Conservation (phyloP, 2,797 vertebrate species). For the Simalia tracyae region DNA sequence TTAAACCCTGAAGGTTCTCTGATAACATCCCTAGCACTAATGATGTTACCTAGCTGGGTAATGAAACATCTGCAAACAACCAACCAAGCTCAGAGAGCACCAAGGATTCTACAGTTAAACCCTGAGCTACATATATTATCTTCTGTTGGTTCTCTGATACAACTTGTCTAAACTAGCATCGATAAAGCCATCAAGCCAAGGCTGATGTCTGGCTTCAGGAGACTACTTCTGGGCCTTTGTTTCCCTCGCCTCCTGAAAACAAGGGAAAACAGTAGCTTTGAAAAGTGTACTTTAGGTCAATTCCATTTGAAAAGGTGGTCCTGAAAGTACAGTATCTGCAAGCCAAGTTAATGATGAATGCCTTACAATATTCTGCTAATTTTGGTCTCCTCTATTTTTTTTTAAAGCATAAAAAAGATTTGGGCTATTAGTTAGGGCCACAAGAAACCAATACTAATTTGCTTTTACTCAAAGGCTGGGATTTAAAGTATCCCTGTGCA, state of each 20-base stretch:
- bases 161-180: neutral
- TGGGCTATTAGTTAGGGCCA: too few relatives aligned
- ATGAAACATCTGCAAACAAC: neutral
- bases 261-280: neutral
- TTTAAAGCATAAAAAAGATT: too few relatives aligned
- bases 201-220: neutral
- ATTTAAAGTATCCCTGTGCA: too few relatives aligned
- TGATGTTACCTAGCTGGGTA: neutral
- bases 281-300: neutral
- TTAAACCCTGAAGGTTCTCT: neutral
- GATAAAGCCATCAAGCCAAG: neutral
- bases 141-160: neutral
- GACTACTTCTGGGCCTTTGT: neutral
- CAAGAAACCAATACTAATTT: too few relatives aligned
- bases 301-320: neutral
- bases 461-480: too few relatives aligned
- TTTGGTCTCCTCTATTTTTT: neutral
- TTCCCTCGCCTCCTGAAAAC: neutral
- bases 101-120: neutral
- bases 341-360: neutral
- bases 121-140: neutral
- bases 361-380: neutral
- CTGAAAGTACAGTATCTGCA: neutral
- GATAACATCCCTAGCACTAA: neutral
- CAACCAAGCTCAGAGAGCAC: neutral